Base-by-base conservation (phyloP, 2,888 invertebrate species). In the Bedellia somnulentella region DNA sequence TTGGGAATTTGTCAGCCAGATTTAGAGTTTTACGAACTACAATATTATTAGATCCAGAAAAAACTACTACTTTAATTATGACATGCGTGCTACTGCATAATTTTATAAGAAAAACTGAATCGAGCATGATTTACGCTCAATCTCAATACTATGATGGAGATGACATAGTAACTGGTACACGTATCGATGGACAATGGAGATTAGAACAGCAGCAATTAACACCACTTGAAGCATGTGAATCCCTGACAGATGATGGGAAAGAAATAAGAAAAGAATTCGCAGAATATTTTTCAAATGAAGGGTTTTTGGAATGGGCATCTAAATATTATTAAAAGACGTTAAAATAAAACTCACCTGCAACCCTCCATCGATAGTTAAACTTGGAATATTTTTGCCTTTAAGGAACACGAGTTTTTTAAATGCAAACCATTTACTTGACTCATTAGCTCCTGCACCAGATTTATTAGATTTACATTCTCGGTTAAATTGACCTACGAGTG, bases 21-120 rank as follows among this genome's bases (percentile, higher is more conserved):
- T n/a, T 11, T 37, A 36, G 34, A 41, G 33, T 37, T 37, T 41
- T 41, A 33, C 37, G 37, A 39, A 37, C 24, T 31, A 37, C 35
- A 32, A 40, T 39, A 29, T 38, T 36, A 35, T 36, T 38, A 41
- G 32, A 36, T 34, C 36, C 41, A 35, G 24, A 37, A 38, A 38
- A 38, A 36, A 37, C 39, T 35, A 35, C 40, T 39, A 37, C 37
- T 29, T 30, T 38, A 29, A 34, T 36, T 38, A 39, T 40, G 35
- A 37, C 43, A 37, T 42, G 40, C 31, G 36, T 42, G 34, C 37
- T 38, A 24, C 39, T 40, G 30, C 43, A 42, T 42, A 40, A 41
- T 32, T 36, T 32, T 36, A 6, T 36, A 22, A 34, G 34, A 30
- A 29, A 29, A 17, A 29, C 29, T n/a, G 21, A 15, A 14, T 29